Evolutionary conservation across 2,113 vertebrate genomes (phyloP).

Genomic region (Ictidomys tridecemlineatus): DNA sequence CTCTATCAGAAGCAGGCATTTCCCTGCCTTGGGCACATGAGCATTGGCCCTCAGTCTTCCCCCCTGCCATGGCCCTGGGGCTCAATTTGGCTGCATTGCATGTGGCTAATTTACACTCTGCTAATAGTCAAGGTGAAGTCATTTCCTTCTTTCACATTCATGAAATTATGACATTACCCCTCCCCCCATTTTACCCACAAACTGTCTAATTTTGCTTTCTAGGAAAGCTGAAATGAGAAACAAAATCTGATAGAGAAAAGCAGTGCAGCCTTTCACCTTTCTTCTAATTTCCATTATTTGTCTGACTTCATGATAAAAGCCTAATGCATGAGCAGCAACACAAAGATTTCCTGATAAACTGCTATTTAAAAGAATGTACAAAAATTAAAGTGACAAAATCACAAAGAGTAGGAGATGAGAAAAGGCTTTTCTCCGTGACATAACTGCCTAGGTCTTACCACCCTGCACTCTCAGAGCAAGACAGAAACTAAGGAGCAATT

Average conservation of each 20-base stretch:
- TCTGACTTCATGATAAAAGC: neutral
- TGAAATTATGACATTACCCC: neutral
- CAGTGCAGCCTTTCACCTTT: neutral
- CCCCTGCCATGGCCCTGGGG: fast-evolving
- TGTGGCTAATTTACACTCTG: neutral
- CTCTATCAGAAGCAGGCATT: neutral
- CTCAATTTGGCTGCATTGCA: neutral
- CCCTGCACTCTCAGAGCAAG: neutral
- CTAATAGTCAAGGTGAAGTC: neutral
- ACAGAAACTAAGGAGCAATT: neutral
- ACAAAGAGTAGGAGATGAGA: neutral
- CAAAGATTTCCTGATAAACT: neutral
- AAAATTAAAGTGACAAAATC: neutral
- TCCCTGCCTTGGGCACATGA: too few relatives aligned
- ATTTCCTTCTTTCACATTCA: neutral
- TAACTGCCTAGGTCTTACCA: neutral
- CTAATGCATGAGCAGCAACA: neutral
- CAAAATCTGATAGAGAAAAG: neutral
- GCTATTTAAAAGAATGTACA: neutral
- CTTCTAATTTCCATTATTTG: neutral
- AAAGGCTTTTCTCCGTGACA: neutral
- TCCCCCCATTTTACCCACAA: neutral
- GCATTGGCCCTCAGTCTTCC: neutral
- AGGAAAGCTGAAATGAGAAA: slow-evolving; percentile 31
- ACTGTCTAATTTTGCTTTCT: neutral